Conservation (phyloP, 2,113 vertebrate species). For the Apteryx mantelli region DNA sequence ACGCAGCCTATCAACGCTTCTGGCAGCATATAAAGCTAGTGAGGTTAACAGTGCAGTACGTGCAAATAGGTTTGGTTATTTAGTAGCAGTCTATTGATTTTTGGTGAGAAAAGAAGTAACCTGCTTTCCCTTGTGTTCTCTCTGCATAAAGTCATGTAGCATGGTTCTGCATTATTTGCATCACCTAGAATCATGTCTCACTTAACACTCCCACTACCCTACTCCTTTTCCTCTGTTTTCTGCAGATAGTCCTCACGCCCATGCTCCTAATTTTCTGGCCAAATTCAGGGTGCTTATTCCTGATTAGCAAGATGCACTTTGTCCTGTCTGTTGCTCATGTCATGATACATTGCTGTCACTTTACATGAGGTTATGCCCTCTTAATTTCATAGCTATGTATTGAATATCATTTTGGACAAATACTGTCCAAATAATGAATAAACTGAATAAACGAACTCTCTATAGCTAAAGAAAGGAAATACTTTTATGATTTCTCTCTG, state of each 20-base stretch:
- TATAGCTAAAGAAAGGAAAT: neutral
- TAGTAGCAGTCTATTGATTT: neutral
- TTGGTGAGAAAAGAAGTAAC: neutral
- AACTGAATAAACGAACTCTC: neutral
- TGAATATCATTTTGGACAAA: neutral
- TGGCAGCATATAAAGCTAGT: no score
- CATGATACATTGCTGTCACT: no score
- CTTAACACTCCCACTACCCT: neutral
- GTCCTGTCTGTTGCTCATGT: no score
- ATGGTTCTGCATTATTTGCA: neutral
- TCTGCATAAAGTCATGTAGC: neutral
- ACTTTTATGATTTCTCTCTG: neutral
- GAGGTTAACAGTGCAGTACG: neutral
- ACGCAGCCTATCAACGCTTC: neutral
- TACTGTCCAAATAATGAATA: neutral
- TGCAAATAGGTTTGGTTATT: neutral
- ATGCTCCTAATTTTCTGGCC: no score
- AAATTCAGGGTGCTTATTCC: no score
- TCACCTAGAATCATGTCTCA: neutral
- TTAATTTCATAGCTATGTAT: no score
- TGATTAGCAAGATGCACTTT: no score
- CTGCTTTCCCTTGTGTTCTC: neutral
- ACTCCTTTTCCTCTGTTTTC: neutral
- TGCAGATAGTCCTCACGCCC: neutral
- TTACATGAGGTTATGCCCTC: no score